Conservation (phyloP, 37 sponge, comb jelly and placozoan species). For the Hexactinellida sp. region DNA sequence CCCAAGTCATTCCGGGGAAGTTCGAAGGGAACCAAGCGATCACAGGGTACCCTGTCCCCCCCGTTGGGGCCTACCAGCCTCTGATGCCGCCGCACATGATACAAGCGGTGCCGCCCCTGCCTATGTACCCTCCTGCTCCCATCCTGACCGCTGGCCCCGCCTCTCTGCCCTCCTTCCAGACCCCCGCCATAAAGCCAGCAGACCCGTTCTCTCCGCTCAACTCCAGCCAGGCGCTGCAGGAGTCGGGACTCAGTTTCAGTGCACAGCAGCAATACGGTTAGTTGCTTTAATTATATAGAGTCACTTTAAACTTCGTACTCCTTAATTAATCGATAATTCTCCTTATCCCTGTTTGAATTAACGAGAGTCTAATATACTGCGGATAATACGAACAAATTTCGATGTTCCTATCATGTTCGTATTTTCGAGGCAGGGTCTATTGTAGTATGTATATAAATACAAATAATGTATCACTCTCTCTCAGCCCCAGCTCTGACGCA, state of each 20-base stretch:
- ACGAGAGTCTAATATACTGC: too few relatives aligned
- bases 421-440: too few relatives aligned
- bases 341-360: too few relatives aligned
- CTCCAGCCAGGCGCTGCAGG: constrained; percentile 6
- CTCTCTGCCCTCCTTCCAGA: not conserved
- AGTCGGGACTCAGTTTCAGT: not conserved
- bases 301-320: not conserved
- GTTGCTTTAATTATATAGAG: not conserved
- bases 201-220: not conserved
- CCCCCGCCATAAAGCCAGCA: not conserved
- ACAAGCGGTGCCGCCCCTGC: not conserved
- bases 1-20: not conserved
- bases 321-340: too few relatives aligned
- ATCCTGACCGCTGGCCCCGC: not conserved
- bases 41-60: not conserved
- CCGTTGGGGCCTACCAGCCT: not conserved
- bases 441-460: too few relatives aligned
- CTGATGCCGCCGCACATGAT: not conserved
- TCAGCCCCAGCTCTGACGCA: not conserved
- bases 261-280: not conserved
- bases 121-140: not conserved
- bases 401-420: too few relatives aligned
- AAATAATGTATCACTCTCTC: not conserved
- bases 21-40: not conserved
- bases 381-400: too few relatives aligned